These are phyloP conservation scores for Arctocebus calabarensis DNA, from an alignment of 2,797 vertebrate species.

Conservation along the genomic window DNA sequence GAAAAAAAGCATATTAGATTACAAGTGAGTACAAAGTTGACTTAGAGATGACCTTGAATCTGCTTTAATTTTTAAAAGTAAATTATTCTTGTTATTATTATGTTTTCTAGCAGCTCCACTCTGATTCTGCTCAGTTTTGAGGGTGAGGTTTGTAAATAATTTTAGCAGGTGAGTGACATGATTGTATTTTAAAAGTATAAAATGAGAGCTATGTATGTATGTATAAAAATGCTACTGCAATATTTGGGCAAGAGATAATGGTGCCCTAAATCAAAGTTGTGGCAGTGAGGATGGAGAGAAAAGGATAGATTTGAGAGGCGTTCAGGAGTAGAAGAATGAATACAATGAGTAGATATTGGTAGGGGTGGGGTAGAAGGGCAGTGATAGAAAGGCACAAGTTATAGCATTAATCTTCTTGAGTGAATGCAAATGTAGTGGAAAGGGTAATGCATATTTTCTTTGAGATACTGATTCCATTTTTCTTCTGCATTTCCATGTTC, in stretches of 20 bases:
- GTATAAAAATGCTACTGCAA: background rate
- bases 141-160: background rate
- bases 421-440: background rate
- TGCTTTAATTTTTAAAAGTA: background rate
- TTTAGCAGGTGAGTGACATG: conserved; percentile 7
- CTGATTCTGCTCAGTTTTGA: background rate
- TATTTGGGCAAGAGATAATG: background rate
- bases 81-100: background rate
- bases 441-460: background rate
- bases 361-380: background rate
- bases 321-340: background rate
- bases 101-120: background rate
- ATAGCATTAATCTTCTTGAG: background rate
- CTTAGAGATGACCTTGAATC: background rate
- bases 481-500: background rate
- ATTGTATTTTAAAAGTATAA: conserved; percentile 5
- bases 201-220: background rate
- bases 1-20: background rate
- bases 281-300: background rate
- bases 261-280: background rate
- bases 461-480: too few species aligned
- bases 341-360: background rate
- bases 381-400: background rate
- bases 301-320: background rate
- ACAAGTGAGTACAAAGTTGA: background rate